These are phyloP conservation scores for Hypomesus transpacificus DNA, from an alignment of 2,113 vertebrate species.

Conservation along the genomic window DNA sequence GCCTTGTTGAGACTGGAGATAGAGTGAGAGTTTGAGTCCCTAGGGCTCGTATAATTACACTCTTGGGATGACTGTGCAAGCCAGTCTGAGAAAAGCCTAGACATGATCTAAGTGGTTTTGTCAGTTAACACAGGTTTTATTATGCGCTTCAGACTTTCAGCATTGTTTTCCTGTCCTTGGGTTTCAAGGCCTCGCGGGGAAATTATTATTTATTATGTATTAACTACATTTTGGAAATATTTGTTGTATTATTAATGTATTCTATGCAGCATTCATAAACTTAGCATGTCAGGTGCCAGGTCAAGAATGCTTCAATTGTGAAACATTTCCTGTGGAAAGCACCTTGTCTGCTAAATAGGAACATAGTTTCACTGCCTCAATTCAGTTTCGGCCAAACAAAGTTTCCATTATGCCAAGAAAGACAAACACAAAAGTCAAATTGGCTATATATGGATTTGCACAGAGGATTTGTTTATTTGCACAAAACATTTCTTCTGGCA, in stretches of 20 bases:
- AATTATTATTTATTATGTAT: too few relatives aligned
- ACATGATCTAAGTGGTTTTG: constrained; percentile 1
- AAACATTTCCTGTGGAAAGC: not conserved
- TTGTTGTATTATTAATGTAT: too few relatives aligned
- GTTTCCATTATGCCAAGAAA: not conserved
- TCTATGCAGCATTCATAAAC: too few relatives aligned
- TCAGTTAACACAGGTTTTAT: not conserved
- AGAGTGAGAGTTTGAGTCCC: not conserved
- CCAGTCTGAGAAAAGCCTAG: not conserved
- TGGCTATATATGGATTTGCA: too few relatives aligned
- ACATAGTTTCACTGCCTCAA: not conserved
- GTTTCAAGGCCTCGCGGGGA: too few relatives aligned
- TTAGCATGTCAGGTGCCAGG: not conserved
- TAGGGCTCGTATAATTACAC: not conserved
- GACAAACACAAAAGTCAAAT: too few relatives aligned
- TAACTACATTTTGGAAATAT: too few relatives aligned
- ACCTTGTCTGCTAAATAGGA: not conserved
- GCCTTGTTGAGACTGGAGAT: not conserved
- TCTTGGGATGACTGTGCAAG: not conserved
- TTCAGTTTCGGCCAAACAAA: not conserved
- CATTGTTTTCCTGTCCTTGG: too few relatives aligned
- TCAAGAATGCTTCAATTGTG: not conserved
- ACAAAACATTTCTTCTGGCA: not conserved
- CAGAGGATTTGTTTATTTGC: too few relatives aligned
- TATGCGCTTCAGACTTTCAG: not conserved